phyloP scores from a whole-genome alignment of 2,113 vertebrate species.

The Leptobrachium leishanense region DNA sequence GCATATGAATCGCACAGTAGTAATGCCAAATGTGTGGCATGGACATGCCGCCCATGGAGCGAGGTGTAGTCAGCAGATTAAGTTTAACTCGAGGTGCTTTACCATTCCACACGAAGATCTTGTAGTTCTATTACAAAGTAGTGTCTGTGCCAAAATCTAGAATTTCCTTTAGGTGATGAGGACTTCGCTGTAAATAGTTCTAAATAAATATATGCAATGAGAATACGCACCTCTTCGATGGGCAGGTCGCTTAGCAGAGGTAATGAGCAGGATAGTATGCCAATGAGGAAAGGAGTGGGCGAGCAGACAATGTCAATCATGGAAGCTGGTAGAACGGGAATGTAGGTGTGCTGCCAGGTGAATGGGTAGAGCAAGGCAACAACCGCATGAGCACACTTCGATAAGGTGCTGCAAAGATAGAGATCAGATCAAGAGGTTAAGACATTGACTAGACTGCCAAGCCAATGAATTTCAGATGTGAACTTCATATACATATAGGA shows the following conservation, averaged over 20 bases:
- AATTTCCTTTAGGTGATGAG: too few species aligned
- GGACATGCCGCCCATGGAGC: too few species aligned
- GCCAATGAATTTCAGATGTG: too few species aligned
- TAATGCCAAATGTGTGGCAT: too few species aligned
- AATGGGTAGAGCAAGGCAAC: conserved; percentile 93
- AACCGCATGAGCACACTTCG: conserved; percentile 88
- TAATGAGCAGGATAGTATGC: conserved; percentile 86
- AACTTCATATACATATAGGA: too few species aligned
- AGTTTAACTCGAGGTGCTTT: too few species aligned
- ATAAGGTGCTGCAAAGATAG: conserved; percentile 76
- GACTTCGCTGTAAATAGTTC: not conserved
- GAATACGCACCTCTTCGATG: conserved; percentile 85
- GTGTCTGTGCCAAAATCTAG: too few species aligned
- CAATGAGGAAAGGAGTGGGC: conserved; percentile 93
- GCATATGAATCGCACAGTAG: too few species aligned
- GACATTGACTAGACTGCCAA: too few species aligned
- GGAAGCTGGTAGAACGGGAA: conserved; percentile 87
- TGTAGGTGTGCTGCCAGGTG: conserved; percentile 97
- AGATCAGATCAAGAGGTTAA: not conserved
- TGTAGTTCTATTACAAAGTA: too few species aligned
- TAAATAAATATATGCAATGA: not conserved
- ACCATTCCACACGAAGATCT: too few species aligned
- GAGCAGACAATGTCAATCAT: conserved; percentile 98
- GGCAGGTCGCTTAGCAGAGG: conserved; percentile 88
- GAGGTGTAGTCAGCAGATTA: too few species aligned